Evolutionary conservation across 2,113 vertebrate genomes (phyloP).

Genomic region (Mastomys natalensis): DNA sequence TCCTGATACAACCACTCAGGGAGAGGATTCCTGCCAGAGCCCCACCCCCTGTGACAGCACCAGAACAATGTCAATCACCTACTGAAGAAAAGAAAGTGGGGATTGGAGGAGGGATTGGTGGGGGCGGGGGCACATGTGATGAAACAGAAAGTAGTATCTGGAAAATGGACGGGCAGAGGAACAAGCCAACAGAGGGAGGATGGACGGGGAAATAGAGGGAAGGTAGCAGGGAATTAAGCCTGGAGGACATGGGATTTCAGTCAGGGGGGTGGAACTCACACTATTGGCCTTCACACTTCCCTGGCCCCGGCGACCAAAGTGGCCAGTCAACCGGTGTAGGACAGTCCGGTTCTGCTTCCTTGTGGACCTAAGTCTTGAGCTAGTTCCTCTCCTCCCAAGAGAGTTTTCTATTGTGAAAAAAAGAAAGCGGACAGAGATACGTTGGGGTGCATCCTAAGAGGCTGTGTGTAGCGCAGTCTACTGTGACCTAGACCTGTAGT

Average conservation of each 20-base stretch:
- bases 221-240: neutral
- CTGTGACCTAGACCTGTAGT: constrained; percentile 19
- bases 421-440: neutral
- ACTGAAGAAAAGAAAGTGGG: neutral
- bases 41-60: neutral
- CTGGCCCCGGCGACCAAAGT: constrained; percentile 89
- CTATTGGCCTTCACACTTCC: constrained; percentile 88
- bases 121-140: neutral
- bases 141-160: neutral
- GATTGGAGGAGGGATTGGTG: neutral
- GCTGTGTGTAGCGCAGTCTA: neutral
- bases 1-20: neutral
- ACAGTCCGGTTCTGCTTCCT: constrained; percentile 88
- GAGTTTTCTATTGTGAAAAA: constrained; percentile 81
- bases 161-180: neutral
- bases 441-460: neutral
- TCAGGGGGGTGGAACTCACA: constrained; percentile 86
- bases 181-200: neutral
- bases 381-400: constrained; percentile 86
- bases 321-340: constrained; percentile 89
- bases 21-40: neutral
- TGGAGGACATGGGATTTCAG: neutral
- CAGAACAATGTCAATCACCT: neutral
- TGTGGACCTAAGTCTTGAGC: constrained; percentile 86
- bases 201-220: neutral